phyloP scores from a whole-genome alignment of 1,140 invertebrate genomes.

The Lasioglossum albipes region DNA sequence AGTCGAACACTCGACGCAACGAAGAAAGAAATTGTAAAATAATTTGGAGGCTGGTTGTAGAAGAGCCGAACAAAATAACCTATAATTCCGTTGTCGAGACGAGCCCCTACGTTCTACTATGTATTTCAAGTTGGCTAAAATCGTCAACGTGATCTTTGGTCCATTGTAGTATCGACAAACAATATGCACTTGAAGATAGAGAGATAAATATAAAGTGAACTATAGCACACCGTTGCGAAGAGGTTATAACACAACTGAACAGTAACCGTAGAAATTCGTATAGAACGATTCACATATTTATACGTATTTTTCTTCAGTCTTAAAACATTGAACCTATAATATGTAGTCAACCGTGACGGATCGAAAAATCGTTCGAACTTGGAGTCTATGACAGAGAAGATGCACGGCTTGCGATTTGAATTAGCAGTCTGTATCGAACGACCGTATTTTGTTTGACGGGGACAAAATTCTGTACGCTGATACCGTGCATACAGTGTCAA shows the following conservation, averaged over 20 bases:
- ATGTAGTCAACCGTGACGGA: no score
- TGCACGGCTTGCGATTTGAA: neutral
- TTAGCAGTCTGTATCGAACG: neutral
- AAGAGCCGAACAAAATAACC: neutral
- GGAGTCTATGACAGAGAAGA: neutral
- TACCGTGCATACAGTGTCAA: neutral
- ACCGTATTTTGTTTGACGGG: neutral
- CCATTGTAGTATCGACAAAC: constrained; percentile 17
- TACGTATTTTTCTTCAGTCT: no score
- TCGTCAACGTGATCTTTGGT: constrained; percentile 14
- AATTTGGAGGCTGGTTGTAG: neutral
- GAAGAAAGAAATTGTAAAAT: neutral
- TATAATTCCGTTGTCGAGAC: neutral
- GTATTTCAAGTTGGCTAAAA: neutral
- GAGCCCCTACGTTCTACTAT: neutral
- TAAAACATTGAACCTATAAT: no score
- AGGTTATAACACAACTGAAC: neutral
- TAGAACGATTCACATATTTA: neutral
- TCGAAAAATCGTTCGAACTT: no score
- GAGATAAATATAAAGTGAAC: neutral
- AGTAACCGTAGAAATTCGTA: neutral
- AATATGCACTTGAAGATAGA: neutral
- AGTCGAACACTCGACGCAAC: neutral
- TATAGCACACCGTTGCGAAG: neutral
- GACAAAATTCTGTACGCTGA: neutral